These are phyloP conservation scores for Atrichornis clamosus DNA, from an alignment of 2,113 vertebrate species.

Conservation along the genomic window DNA sequence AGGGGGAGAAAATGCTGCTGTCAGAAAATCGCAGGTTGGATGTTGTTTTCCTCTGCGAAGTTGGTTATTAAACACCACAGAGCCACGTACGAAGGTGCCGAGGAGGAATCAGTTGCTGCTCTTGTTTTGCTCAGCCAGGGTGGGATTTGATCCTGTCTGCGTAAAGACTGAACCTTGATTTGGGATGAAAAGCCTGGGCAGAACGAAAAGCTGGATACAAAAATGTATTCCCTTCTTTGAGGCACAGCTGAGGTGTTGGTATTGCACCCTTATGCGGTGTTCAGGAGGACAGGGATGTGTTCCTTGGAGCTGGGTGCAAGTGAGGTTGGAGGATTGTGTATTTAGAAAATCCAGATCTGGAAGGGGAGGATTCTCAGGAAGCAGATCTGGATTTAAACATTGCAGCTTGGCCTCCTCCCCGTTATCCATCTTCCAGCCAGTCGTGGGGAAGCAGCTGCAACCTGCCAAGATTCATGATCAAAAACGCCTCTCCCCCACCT, in stretches of 20 bases:
- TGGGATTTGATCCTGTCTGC: neutral
- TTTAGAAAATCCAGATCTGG: neutral
- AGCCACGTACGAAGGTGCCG: neutral
- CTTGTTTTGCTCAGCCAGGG: neutral
- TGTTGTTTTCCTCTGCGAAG: neutral
- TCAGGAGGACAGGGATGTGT: neutral
- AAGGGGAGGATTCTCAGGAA: neutral
- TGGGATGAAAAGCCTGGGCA: neutral
- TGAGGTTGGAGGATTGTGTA: neutral
- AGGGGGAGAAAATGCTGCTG: neutral
- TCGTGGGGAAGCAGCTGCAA: neutral
- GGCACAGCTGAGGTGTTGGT: neutral
- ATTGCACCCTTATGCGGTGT: fast-evolving
- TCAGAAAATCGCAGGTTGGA: neutral
- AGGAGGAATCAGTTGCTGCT: neutral
- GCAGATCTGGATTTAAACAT: neutral
- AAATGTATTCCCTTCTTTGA: fast-evolving
- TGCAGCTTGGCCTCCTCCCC: slow-evolving; percentile 14
- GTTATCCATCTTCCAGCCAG: neutral
- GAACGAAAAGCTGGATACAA: neutral
- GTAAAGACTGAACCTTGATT: neutral
- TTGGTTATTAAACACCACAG: neutral
- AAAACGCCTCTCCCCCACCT: slow-evolving; percentile 21
- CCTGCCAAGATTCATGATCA: slow-evolving; percentile 42
- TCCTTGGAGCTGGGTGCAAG: neutral